Evolutionary conservation across 2,797 vertebrate species (phyloP).

Genomic region (Rachycentron canadum): DNA sequence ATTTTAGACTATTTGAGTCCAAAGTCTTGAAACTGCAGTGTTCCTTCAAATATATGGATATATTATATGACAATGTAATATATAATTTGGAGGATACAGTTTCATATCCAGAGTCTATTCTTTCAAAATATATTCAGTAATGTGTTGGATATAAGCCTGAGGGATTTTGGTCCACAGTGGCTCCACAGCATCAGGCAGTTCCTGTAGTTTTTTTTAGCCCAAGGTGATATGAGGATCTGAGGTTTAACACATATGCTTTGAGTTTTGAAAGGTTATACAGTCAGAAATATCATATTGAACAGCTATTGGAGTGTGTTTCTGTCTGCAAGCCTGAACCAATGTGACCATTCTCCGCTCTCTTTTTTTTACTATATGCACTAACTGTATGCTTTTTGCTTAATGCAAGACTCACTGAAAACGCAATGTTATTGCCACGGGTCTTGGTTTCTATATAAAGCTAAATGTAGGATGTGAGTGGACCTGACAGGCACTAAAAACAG

Average conservation of each 20-base stretch:
- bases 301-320: not conserved
- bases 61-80: not conserved
- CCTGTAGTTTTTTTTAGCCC: not conserved
- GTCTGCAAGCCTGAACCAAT: not conserved
- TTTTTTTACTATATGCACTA: not conserved
- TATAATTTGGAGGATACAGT: not conserved
- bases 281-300: conserved; percentile 1
- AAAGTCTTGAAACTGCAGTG: not conserved
- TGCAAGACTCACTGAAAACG: not conserved
- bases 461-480: conserved; percentile 12
- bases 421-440: not conserved
- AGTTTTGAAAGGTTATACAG: not conserved
- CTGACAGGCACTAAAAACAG: not conserved
- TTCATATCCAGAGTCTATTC: not conserved
- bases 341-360: not conserved
- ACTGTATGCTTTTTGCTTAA: not conserved
- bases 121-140: not conserved
- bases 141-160: not conserved
- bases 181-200: conserved; percentile 10
- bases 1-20: not conserved
- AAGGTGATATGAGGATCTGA: conserved; percentile 11
- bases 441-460: not conserved
- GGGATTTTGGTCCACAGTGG: conserved; percentile 18
- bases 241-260: not conserved
- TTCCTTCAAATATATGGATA: not conserved